These are phyloP conservation scores for Heteromyza rotundicornis DNA, from an alignment of 2,888 invertebrate species.

Conservation along the genomic window DNA sequence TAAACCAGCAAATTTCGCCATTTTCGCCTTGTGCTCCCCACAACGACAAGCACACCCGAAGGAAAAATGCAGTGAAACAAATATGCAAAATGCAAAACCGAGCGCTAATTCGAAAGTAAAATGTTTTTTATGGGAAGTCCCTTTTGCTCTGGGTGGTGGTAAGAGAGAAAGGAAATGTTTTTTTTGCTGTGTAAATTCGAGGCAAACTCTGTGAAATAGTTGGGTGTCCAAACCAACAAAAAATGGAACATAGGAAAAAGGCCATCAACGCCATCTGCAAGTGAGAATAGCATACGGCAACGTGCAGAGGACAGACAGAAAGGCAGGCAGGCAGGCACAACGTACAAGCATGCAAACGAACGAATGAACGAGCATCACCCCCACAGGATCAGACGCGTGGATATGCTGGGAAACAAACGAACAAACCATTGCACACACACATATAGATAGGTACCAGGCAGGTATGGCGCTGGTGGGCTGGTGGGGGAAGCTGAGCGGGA, in stretches of 20 bases:
- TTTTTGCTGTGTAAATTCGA: too few relatives aligned
- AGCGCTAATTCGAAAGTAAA: constrained; percentile 14
- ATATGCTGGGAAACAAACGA: not conserved
- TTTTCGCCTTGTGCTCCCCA: constrained; percentile 3
- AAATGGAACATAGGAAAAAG: constrained; percentile 19
- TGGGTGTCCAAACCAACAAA: not conserved
- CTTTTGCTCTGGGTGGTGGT: too few relatives aligned
- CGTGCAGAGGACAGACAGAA: not conserved
- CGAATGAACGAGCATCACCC: not conserved
- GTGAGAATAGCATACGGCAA: constrained; percentile 25
- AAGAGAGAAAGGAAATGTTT: not conserved
- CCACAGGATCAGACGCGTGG: not conserved
- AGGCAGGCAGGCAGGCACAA: not conserved
- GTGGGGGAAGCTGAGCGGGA: constrained; percentile 35
- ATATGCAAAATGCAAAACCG: too few relatives aligned
- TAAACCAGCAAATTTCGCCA: constrained; percentile 18
- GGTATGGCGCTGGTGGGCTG: too few relatives aligned
- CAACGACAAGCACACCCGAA: not conserved
- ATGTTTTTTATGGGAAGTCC: too few relatives aligned
- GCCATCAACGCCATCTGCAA: constrained; percentile 31
- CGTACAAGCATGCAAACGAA: not conserved
- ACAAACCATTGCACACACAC: too few relatives aligned
- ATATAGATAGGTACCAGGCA: too few relatives aligned
- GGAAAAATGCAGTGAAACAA: not conserved
- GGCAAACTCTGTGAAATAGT: not conserved